Conservation (phyloP, 2,888 invertebrate species). For the Seira ritae region DNA sequence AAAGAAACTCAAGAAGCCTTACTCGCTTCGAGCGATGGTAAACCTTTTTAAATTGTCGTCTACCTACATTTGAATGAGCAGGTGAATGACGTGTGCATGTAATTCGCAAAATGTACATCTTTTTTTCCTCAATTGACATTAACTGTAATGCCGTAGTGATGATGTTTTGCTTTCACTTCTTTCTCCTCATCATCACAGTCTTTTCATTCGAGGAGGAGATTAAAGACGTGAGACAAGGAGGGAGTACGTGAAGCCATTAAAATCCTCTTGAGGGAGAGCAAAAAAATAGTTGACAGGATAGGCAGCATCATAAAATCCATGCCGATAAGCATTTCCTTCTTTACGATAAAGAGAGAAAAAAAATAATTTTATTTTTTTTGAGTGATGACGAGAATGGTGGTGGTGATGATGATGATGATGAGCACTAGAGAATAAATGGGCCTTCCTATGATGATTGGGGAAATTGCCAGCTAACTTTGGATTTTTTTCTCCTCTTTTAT, state of each 20-base stretch:
- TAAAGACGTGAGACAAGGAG: slow-evolving; percentile 19
- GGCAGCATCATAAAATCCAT: slow-evolving; percentile 10
- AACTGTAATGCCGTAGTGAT: background rate
- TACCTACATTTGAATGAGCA: slow-evolving; percentile 10
- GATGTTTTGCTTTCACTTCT: slow-evolving; percentile 5
- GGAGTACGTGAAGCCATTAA: slow-evolving; percentile 22
- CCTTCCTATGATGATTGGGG: slow-evolving; percentile 11
- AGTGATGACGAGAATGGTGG: slow-evolving; percentile 19
- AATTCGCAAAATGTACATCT: background rate
- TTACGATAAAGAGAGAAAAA: no score
- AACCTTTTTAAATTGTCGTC: slow-evolving; percentile 1
- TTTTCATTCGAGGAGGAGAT: slow-evolving; percentile 23
- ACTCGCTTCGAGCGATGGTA: background rate
- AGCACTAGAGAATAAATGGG: slow-evolving; percentile 7
- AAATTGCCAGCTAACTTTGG: slow-evolving; percentile 21
- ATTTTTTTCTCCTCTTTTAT: slow-evolving; percentile 18
- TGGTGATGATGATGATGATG: slow-evolving; percentile 24
- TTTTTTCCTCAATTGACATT: slow-evolving; percentile 15
- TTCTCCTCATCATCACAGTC: slow-evolving; percentile 9
- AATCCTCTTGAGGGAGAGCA: slow-evolving; percentile 16
- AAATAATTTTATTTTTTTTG: background rate
- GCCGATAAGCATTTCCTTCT: slow-evolving; percentile 6
- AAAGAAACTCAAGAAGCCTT: background rate
- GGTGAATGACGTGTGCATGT: slow-evolving; percentile 18
- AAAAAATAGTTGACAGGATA: slow-evolving; percentile 1